Evolutionary conservation across 2,113 vertebrate species (phyloP), one percentile per base, ranked within the genome.

Genomic region (Megaceryle torquata): DNA sequence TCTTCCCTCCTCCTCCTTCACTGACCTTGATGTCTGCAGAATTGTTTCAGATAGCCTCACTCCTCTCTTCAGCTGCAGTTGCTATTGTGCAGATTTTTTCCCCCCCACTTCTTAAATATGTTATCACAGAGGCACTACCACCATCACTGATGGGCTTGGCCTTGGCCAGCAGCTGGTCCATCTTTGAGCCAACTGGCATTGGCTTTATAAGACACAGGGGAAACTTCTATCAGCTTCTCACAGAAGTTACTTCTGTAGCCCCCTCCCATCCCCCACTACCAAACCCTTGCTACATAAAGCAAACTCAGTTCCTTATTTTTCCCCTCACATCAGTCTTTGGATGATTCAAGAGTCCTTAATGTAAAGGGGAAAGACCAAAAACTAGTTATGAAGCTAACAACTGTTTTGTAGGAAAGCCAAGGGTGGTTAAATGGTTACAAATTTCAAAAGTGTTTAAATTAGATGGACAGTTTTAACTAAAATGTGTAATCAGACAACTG

Each of bases 401-500:
- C 4, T n/a, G 31, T 46, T 37, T n/a, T 46, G 17, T 7, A 51
- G 26, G 5, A 43, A 91, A 82, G 15, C 12, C 63, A 57, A 82
- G 54, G 20, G 7, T 28, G 5, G 24, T 61, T 60, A 61, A 91
- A 70, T 43, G 85, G 21, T 2, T 1, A 69, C 44, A 68, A n/a
- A 20, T 2, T 50, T 43, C 5, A 1, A 0, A 85, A 82, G 6
- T n/a, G 8, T 51, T 89, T 39, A 79, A 46, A 25, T 3, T 17
- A 77, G 13, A 5, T 28, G 33, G 44, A 28, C n/a, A 74, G 33
- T 70, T 94, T 91, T 60, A 86, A 86, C 8, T 54, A 44, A 48
- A 61, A n/a, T 22, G 13, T 8, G 11, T 8, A 69, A 78, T 50
- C 39, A 53, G 37, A 57, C 0, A 0, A 20, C 29, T 76, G 54